Base-by-base conservation (phyloP, 2,113 vertebrate species). In the Neofelis nebulosa region DNA sequence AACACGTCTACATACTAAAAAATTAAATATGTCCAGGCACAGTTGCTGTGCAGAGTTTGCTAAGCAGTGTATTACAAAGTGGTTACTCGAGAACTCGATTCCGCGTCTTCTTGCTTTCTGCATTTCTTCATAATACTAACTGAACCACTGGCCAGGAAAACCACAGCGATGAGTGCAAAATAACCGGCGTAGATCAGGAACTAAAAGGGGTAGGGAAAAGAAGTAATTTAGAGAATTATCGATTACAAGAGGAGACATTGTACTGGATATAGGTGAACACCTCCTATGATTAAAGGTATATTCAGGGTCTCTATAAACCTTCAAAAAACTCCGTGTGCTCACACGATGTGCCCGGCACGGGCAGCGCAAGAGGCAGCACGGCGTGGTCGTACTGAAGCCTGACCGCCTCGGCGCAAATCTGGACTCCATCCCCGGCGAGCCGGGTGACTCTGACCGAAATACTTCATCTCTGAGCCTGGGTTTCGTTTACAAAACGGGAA, bases 131-230 rank as follows among this genome's bases (percentile, higher is more conserved):
- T 38, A 97, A 99, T 36, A 96, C 98, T 99, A 97, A 96, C 98
- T 5, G 99, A 71, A 13, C 99, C 99, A n/a, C 99, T 99, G 23
- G 98, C 48, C 68, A 99, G 98, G 98, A 99, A 99, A 97, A 99
- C 93, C 36, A 99, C 55, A 0, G 99, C 98, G 38, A 99, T 99
- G 80, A 98, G 98, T 3, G 98, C 99, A 95, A 99, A 99, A 98
- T 99, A 99, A 61, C 98, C 97, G 1, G 99, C 99, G 0, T 99
- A 99, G 98, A 99, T 99, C 97, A 99, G 97, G 97, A 99, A 99
- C 99, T 99, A 98, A 25, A 97, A 27, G 85, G 61, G 13, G 29
- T 48, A 8, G 80, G 48, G 33, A 66, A 66, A 90, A 90, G 78
- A 14, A 79, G 63, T 19, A 38, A 78, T 55, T 73, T 31, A 76